Base-by-base conservation (phyloP, 2,888 invertebrate species). In the Atethmia centrago region DNA sequence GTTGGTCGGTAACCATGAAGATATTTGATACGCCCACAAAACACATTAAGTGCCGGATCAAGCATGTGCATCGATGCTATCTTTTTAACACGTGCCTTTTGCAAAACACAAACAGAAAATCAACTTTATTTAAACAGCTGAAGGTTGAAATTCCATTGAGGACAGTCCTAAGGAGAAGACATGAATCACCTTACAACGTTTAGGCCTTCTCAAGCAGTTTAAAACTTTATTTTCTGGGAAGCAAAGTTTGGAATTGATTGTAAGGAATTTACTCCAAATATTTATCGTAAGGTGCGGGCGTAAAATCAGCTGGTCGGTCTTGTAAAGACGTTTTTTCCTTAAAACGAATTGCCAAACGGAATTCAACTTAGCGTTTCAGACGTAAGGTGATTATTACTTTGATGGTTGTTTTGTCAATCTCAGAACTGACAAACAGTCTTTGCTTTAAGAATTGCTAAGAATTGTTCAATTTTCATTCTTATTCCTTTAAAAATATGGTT, bases 1-100 rank as follows among this genome's bases (percentile, higher is more conserved):
- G 75, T 69, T 86, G 88, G 74, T 86, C 87, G 88, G 89, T 88
- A 85, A 86, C 90, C 89, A 85, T 85, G 80, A 88, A 92, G 95
- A 93, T 92, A 95, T 94, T 91, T 87, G 94, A 95, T 95, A 94
- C 95, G 94, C 95, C 95, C 94, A 95, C 94, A 93, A 92, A 93
- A 92, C 92, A 92, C 92, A 93, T 93, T 93, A 93, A 92, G 92
- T 92, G 89, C 93, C 94, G 93, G 93, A 95, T 95, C 95, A 94
- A 94, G 89, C 95, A 95, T 95, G 94, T 95, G 95, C 88, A 91
- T 85, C 73, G 94, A 95, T 94, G 87, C 82, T 91, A 94, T 94
- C 94, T 92, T 88, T 77, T 74, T 49, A 90, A 93, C 94, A 95
- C 94, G 93, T 94, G 94, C 91, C 89, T 91, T 78, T 59, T 7